A percentile compares a stretch with the other conserved stretches of the same genome.
phyloP scores from a whole-genome alignment of 1,140 invertebrate genomes.

The Drosophila virilis region DNA sequence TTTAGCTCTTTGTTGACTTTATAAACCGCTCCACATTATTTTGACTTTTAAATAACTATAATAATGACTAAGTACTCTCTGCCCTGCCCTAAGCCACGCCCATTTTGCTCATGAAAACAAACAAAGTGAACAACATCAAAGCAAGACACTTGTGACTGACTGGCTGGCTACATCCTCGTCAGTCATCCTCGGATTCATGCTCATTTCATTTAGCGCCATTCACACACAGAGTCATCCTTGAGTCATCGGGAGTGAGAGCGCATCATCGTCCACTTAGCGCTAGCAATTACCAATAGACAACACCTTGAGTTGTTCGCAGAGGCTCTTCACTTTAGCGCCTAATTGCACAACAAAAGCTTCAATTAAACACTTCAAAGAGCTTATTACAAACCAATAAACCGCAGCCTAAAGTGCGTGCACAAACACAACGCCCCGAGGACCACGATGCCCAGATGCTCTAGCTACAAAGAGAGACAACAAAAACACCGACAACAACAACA shows the following conservation, averaged over 20 bases:
- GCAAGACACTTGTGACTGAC: constrained; percentile 12
- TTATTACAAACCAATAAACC: constrained; percentile 82
- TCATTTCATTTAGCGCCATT: constrained; percentile 11
- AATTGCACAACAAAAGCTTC: constrained; percentile 82
- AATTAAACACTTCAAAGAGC: constrained; percentile 83
- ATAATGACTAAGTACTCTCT: constrained; percentile 21
- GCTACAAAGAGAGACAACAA: constrained; percentile 21
- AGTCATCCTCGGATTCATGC: neutral
- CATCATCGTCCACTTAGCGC: constrained; percentile 27
- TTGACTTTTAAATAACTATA: constrained; percentile 33
- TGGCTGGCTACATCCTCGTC: neutral
- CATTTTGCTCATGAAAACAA: neutral
- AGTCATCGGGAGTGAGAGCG: constrained; percentile 11
- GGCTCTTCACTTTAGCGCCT: constrained; percentile 69
- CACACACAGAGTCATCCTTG: neutral
- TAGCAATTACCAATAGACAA: constrained; percentile 47
- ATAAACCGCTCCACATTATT: constrained; percentile 13
- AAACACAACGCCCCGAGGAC: constrained; percentile 44
- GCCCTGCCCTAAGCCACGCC: neutral
- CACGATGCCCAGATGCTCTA: constrained; percentile 25
- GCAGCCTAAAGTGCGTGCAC: constrained; percentile 56
- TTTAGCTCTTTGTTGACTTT: constrained; percentile 9
- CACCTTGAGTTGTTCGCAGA: constrained; percentile 23
- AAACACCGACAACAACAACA: constrained; percentile 43
- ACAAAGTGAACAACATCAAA: constrained; percentile 41